Conservation (phyloP, 2,797 vertebrate genomes). For the Limosa lapponica region DNA sequence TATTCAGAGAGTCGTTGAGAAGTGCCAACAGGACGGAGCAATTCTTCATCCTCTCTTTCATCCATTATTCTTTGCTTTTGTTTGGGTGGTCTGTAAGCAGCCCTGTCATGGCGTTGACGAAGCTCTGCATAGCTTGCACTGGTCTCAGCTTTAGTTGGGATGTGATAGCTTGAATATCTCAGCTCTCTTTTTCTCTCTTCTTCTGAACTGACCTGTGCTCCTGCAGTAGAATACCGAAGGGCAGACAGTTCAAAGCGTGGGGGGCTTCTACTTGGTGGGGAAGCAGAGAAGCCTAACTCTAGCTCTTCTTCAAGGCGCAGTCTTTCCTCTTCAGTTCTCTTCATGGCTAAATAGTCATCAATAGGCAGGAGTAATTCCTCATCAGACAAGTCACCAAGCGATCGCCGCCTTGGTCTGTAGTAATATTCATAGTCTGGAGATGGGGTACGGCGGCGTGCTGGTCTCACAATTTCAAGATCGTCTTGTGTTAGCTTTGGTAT, state of each 20-base stretch:
- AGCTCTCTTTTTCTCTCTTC: conserved; percentile 84
- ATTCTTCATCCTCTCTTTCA: conserved; percentile 92
- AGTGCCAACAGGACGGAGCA: conserved; percentile 88
- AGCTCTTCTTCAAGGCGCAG: conserved; percentile 94
- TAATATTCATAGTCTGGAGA: conserved; percentile 91
- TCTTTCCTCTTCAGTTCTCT: conserved; percentile 94
- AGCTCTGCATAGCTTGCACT: conserved; percentile 90
- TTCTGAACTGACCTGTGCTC: conserved; percentile 76
- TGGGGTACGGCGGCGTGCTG: conserved; percentile 87
- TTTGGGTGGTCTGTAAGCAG: conserved; percentile 85
- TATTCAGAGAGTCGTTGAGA: conserved; percentile 88
- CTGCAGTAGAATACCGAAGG: conserved; percentile 86
- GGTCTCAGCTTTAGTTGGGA: conserved; percentile 91
- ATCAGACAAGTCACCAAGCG: conserved; percentile 93
- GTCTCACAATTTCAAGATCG: conserved; percentile 95
- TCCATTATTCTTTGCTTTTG: conserved; percentile 90
- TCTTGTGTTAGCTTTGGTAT: conserved; percentile 92
- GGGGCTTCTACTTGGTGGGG: conserved; percentile 93
- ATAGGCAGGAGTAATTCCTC: conserved; percentile 95
- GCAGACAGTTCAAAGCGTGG: conserved; percentile 93
- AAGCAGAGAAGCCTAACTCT: conserved; percentile 92
- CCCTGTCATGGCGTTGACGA: conserved; percentile 89
- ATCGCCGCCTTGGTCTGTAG: conserved; percentile 89
- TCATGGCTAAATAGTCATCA: conserved; percentile 95
- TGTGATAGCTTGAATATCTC: conserved; percentile 89